Conservation (phyloP, 2,113 vertebrate species). For the Vidua chalybeata region DNA sequence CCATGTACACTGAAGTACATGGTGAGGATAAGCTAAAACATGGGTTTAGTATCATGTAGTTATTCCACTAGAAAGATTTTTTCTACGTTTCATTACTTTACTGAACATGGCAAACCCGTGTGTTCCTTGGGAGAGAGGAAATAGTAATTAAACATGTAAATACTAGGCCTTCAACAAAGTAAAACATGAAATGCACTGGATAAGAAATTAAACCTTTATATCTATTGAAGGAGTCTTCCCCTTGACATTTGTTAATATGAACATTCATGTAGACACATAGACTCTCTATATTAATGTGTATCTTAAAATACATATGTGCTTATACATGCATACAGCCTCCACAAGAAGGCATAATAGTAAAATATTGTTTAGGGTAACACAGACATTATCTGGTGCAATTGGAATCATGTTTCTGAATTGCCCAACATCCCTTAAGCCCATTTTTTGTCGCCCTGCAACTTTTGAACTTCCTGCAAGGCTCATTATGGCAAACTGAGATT, state of each 20-base stretch:
- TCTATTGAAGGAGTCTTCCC: background rate
- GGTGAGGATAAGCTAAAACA: background rate
- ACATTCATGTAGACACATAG: background rate
- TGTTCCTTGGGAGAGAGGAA: background rate
- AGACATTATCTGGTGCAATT: background rate
- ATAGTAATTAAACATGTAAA: background rate
- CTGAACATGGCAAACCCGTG: background rate
- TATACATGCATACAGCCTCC: background rate
- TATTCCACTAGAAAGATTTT: constrained; percentile 19
- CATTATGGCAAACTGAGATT: constrained; percentile 44
- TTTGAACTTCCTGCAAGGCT: constrained; percentile 41
- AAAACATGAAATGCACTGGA: background rate
- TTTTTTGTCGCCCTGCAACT: background rate
- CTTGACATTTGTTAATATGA: background rate
- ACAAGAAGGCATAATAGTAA: background rate
- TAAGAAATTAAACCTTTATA: background rate
- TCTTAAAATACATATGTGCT: background rate
- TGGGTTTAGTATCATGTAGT: background rate
- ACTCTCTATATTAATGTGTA: background rate
- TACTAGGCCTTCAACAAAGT: background rate
- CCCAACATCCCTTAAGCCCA: background rate
- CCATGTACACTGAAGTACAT: background rate
- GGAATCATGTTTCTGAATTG: constrained; percentile 3
- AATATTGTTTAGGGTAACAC: background rate
- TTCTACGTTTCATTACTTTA: background rate